Evolutionary conservation across 1,140 invertebrate species (phyloP).

Genomic region (Lepidostoma basale): DNA sequence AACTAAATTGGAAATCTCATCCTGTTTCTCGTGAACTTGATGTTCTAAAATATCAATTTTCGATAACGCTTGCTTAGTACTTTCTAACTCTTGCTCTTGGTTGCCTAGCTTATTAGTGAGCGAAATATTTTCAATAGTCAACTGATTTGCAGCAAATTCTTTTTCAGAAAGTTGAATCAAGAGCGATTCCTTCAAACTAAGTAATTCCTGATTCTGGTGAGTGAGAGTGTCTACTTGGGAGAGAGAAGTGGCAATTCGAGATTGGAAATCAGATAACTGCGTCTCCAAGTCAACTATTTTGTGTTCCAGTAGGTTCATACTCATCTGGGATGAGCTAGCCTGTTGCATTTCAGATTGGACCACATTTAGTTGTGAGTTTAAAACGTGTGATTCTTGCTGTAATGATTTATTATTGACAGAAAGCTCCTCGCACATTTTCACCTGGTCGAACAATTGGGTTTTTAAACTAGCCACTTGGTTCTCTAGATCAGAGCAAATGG

Average conservation of each 20-base stretch:
- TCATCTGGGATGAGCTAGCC: slow-evolving; percentile 5
- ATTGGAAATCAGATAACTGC: neutral
- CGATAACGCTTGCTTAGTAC: slow-evolving; percentile 10
- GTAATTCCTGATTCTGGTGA: slow-evolving; percentile 14
- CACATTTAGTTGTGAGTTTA: slow-evolving; percentile 24
- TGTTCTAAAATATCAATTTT: slow-evolving; percentile 56
- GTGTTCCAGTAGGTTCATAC: slow-evolving; percentile 3
- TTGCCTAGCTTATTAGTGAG: slow-evolving; percentile 1
- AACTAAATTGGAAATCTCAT: slow-evolving; percentile 50
- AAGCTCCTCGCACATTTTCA: slow-evolving; percentile 21
- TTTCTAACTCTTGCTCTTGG: slow-evolving; percentile 26
- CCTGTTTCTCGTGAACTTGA: slow-evolving; percentile 54
- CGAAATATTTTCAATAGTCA: slow-evolving; percentile 14
- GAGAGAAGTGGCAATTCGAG: neutral
- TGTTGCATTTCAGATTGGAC: slow-evolving; percentile 31
- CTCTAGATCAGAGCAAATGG: slow-evolving; percentile 69
- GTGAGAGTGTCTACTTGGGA: slow-evolving; percentile 7
- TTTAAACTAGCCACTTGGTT: slow-evolving; percentile 54
- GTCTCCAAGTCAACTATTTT: slow-evolving; percentile 2
- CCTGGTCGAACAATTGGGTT: slow-evolving; percentile 49
- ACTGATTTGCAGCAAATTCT: slow-evolving; percentile 2
- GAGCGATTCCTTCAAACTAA: slow-evolving; percentile 11
- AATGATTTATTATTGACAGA: slow-evolving; percentile 8
- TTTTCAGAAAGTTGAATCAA: slow-evolving; percentile 25
- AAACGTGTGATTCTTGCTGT: slow-evolving; percentile 18